Evolutionary conservation across 1,140 invertebrate species (phyloP).

Genomic region (Notospermus geniculatus): DNA sequence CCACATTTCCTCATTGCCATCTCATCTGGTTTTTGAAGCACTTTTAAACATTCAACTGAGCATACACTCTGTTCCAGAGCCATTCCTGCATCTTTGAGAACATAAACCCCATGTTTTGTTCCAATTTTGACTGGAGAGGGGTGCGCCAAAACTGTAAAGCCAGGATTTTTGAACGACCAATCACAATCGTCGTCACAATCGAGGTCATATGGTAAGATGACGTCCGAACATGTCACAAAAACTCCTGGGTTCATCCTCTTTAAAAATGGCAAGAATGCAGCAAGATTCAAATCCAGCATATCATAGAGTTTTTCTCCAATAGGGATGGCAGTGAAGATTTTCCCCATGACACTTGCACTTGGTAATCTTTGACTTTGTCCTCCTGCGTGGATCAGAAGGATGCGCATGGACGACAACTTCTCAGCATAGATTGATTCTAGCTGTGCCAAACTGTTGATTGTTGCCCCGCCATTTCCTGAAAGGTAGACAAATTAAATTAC

Average conservation of each 20-base stretch:
- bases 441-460: constrained; percentile 44
- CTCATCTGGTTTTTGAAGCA: constrained; percentile 57
- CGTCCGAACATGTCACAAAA: constrained; percentile 58
- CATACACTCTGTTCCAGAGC: constrained; percentile 30
- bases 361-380: constrained; percentile 59
- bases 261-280: constrained; percentile 56
- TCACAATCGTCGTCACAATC: constrained; percentile 23
- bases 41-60: constrained; percentile 45
- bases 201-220: constrained; percentile 54
- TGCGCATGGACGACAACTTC: constrained; percentile 38
- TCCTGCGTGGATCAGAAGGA: constrained; percentile 58
- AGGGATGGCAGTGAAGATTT: constrained; percentile 56
- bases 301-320: constrained; percentile 42
- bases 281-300: constrained; percentile 58
- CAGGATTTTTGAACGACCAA: constrained; percentile 45
- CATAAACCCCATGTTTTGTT: constrained; percentile 58
- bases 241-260: constrained; percentile 54
- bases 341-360: constrained; percentile 55
- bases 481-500: constrained; percentile 8
- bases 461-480: constrained; percentile 58
- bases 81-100: constrained; percentile 34
- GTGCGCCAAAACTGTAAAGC: constrained; percentile 58
- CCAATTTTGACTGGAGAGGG: constrained; percentile 54
- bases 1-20: constrained; percentile 47
- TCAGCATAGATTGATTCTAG: constrained; percentile 43